phyloP scores from a whole-genome alignment of 2,113 vertebrate genomes.

The Malaclemys terrapin region DNA sequence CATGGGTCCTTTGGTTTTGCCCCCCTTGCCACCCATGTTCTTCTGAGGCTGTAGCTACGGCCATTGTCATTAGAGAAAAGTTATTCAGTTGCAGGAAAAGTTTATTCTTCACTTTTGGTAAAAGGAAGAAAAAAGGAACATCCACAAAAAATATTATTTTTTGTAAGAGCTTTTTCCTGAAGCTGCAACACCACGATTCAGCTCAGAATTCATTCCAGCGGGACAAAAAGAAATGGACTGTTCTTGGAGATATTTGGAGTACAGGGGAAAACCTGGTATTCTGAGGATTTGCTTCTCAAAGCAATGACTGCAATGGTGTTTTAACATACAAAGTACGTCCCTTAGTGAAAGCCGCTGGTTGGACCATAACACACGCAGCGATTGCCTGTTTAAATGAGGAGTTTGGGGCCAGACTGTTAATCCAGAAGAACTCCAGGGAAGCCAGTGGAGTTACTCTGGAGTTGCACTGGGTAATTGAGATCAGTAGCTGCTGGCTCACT shows the following conservation, averaged over 20 bases:
- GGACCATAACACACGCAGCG: background rate
- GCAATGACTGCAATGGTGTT: background rate
- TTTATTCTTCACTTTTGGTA: background rate
- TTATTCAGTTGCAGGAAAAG: background rate
- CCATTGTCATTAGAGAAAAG: background rate
- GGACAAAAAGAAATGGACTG: background rate
- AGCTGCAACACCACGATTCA: background rate
- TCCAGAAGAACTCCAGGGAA: background rate
- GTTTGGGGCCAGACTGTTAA: background rate
- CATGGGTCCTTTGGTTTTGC: background rate
- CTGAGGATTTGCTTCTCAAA: background rate
- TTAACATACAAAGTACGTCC: background rate
- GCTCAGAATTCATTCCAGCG: background rate
- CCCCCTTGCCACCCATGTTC: background rate
- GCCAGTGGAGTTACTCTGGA: background rate
- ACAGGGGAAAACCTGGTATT: background rate
- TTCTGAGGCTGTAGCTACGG: background rate
- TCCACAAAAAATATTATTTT: background rate
- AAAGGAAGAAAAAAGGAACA: background rate
- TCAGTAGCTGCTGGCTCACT: background rate
- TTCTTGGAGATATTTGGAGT: background rate
- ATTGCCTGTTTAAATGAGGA: background rate
- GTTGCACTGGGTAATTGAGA: background rate
- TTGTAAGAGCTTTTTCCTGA: background rate
- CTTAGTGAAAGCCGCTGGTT: background rate